Percentiles rank a stretch among this genome's conserved stretches.
Conservation (phyloP, 1,140 invertebrate species). For the Temnothorax longispinosus region DNA sequence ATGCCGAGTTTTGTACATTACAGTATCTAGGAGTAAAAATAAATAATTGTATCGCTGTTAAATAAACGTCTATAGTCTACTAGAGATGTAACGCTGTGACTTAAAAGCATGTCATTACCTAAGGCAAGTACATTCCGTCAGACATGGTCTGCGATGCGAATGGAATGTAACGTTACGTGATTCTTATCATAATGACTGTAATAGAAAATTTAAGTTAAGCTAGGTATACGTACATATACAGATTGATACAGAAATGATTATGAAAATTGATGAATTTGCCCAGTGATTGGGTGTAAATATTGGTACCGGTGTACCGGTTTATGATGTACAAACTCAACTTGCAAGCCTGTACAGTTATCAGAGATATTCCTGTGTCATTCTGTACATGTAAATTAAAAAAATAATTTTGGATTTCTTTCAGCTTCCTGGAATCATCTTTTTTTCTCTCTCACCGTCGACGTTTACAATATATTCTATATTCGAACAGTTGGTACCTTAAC, state of each 20-base stretch:
- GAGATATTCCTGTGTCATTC: constrained; percentile 13
- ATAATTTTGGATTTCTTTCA: constrained; percentile 38
- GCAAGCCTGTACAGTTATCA: not conserved
- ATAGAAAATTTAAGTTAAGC: constrained; percentile 50
- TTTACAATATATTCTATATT: constrained; percentile 14
- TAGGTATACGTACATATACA: constrained; percentile 49
- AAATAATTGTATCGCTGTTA: constrained; percentile 67
- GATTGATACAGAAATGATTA: constrained; percentile 26
- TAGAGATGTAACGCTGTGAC: constrained; percentile 19
- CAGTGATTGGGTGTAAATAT: not conserved
- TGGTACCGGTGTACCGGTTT: not conserved
- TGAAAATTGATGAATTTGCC: not conserved
- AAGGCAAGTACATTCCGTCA: constrained; percentile 23
- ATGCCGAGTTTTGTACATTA: constrained; percentile 65
- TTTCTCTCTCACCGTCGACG: not conserved
- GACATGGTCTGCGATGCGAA: not conserved
- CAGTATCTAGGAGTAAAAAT: constrained; percentile 55
- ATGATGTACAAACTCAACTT: not conserved
- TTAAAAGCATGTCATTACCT: constrained; percentile 12
- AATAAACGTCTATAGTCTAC: constrained; percentile 63
- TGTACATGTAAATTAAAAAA: constrained; percentile 36
- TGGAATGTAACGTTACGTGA: constrained; percentile 35
- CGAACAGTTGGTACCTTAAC: not conserved
- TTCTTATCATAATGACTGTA: constrained; percentile 38
- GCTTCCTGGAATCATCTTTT: not conserved